These are phyloP conservation scores for Hydrophis major DNA, from an alignment of 2,797 vertebrate genomes.

Conservation along the genomic window DNA sequence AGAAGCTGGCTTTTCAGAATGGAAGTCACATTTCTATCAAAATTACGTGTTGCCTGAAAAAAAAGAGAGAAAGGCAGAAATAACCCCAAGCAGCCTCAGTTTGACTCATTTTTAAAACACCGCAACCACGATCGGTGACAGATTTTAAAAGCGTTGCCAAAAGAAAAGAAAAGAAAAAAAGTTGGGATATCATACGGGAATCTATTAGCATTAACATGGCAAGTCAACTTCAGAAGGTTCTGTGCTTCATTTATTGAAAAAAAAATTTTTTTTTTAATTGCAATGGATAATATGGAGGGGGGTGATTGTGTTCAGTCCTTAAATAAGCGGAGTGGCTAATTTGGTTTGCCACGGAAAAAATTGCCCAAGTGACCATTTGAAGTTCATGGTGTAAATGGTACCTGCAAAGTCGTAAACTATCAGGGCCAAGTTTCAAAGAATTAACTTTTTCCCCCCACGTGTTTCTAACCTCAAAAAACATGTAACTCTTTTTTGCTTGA, in stretches of 20 bases:
- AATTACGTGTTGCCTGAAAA: neutral
- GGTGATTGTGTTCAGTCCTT: neutral
- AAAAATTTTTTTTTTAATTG: neutral
- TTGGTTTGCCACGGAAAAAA: neutral
- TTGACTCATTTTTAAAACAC: neutral
- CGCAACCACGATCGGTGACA: constrained; percentile 11
- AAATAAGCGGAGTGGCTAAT: neutral
- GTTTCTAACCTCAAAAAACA: accelerated
- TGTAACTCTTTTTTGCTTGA: neutral
- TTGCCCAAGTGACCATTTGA: too few species aligned
- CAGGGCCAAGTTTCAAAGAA: neutral
- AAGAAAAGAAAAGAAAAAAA: neutral
- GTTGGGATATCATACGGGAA: constrained; percentile 50
- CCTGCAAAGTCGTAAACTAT: accelerated
- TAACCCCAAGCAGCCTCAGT: constrained; percentile 31
- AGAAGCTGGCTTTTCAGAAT: constrained; percentile 18
- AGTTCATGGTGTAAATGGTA: neutral
- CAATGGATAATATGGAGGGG: neutral
- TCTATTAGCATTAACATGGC: constrained; percentile 64
- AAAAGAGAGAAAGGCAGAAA: neutral
- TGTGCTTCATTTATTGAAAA: constrained; percentile 42
- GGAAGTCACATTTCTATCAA: neutral
- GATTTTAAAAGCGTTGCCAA: constrained; percentile 43
- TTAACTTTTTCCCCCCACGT: accelerated
- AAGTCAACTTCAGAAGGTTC: constrained; percentile 52